Percentiles rank a stretch among this genome's conserved stretches.
Evolutionary conservation across 2,113 vertebrate genomes (phyloP).

Genomic region (Stegastes partitus): DNA sequence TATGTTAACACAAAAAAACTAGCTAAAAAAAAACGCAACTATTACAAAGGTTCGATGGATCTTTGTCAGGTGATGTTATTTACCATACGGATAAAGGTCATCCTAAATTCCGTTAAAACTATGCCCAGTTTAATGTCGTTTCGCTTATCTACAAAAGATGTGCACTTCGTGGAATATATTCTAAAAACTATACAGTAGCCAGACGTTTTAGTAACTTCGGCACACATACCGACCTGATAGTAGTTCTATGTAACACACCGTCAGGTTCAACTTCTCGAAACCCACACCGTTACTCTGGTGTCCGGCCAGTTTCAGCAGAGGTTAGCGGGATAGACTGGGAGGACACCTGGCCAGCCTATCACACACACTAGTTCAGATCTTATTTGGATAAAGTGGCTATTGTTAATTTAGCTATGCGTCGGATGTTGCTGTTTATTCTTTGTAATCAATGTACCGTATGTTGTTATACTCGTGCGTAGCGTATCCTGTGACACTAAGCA

Average conservation of each 20-base stretch:
- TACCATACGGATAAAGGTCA: constrained; percentile 18
- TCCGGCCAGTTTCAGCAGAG: not conserved
- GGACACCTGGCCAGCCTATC: constrained; percentile 5
- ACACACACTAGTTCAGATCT: constrained; percentile 13
- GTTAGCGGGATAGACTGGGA: not conserved
- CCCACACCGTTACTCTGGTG: not conserved
- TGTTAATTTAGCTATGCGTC: not conserved
- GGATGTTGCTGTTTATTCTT: not conserved
- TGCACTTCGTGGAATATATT: too few relatives aligned
- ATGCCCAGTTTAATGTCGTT: not conserved
- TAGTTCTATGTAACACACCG: not conserved
- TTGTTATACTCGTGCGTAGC: not conserved
- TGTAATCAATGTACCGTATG: not conserved
- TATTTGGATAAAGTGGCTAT: not conserved
- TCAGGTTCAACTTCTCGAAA: not conserved
- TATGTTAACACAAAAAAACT: not conserved
- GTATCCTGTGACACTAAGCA: not conserved
- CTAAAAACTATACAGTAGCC: not conserved
- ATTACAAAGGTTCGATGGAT: not conserved
- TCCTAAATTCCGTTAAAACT: constrained; percentile 22
- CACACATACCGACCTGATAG: not conserved
- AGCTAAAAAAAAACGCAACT: not conserved
- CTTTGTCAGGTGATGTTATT: not conserved
- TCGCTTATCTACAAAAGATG: not conserved
- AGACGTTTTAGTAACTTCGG: constrained; percentile 4